Percentiles rank a stretch among this genome's conserved stretches.
Conservation (phyloP, 1,140 invertebrate species). For the Apocrypta bakeri region DNA sequence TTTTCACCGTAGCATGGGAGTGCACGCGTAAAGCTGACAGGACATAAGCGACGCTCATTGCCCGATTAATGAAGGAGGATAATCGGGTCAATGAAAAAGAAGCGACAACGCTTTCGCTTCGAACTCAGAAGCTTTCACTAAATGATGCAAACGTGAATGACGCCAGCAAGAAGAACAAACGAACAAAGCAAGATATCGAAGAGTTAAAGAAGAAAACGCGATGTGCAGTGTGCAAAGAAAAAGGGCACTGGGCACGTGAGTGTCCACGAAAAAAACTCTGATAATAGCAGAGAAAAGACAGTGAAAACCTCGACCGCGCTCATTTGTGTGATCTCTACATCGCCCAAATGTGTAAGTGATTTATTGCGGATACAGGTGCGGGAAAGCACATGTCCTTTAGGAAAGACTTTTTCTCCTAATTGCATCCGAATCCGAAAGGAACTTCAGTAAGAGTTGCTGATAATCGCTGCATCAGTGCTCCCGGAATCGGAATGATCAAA, state of each 20-base stretch:
- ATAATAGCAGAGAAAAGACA: background rate
- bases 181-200: background rate
- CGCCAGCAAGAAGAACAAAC: background rate
- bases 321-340: background rate
- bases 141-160: too few relatives aligned
- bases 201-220: background rate
- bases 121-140: too few relatives aligned
- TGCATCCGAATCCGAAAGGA: background rate
- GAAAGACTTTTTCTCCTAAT: background rate
- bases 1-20: background rate
- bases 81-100: background rate
- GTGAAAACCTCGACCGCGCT: too few relatives aligned
- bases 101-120: background rate
- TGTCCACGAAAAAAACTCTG: background rate
- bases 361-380: background rate
- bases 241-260: background rate
- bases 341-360: background rate
- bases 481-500: conserved; percentile 11
- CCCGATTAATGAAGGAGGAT: background rate
- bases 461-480: conserved; percentile 6
- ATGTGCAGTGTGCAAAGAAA: background rate
- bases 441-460: background rate
- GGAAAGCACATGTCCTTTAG: background rate
- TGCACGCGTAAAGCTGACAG: background rate
- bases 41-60: background rate